Conservation (phyloP, 2,888 invertebrate genomes). For the Nipponacmea schrenckii region DNA sequence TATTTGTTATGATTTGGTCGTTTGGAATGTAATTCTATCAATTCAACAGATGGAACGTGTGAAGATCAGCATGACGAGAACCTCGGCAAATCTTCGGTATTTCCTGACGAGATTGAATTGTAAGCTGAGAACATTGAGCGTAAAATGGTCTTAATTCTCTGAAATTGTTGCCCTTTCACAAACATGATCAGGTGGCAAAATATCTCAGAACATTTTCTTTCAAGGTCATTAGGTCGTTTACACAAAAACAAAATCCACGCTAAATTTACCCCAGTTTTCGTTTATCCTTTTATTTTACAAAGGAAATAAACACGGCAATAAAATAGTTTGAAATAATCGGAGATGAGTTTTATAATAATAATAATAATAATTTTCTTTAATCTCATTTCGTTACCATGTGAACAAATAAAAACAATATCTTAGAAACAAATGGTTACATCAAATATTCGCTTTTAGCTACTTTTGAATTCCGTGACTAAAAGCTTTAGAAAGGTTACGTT, state of each 20-base stretch:
- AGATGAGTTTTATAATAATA: background rate
- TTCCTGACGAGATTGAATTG: background rate
- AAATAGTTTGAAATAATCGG: background rate
- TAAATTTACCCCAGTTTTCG: background rate
- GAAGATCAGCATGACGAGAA: background rate
- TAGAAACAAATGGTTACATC: no score
- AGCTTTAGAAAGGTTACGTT: no score
- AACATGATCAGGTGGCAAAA: background rate
- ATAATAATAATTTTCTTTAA: slow-evolving; percentile 6
- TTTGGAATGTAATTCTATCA: slow-evolving; percentile 6
- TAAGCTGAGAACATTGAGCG: background rate
- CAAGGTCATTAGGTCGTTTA: slow-evolving; percentile 5
- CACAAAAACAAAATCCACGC: slow-evolving; percentile 4
- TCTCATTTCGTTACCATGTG: background rate
- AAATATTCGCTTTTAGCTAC: no score
- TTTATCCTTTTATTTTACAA: background rate
- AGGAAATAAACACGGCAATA: background rate
- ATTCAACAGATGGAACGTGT: slow-evolving; percentile 2
- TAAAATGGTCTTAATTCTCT: background rate
- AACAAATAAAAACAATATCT: background rate
- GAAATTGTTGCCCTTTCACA: background rate
- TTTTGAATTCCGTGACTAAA: no score
- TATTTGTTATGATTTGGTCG: slow-evolving; percentile 4
- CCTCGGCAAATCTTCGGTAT: background rate
- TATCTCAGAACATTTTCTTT: background rate